Evolutionary conservation across 2,113 vertebrate species (phyloP).

Genomic region (Plecotus auritus): DNA sequence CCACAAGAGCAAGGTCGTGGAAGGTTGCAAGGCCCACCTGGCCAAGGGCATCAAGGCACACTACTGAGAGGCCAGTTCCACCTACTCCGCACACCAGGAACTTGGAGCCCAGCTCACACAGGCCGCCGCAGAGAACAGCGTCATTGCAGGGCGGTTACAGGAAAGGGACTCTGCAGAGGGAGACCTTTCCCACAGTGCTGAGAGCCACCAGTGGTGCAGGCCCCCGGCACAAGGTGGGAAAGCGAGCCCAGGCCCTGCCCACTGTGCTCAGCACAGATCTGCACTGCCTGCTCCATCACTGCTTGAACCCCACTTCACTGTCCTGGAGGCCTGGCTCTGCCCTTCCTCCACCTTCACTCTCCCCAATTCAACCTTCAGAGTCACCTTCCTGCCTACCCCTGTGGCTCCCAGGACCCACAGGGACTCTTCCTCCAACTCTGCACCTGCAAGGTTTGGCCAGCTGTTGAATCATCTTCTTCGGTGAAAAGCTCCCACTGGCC

Average conservation of each 20-base stretch:
- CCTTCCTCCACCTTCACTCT: neutral
- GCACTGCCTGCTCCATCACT: neutral
- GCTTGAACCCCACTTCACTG: neutral
- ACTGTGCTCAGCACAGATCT: fast-evolving
- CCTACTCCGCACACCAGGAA: neutral
- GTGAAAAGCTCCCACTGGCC: neutral
- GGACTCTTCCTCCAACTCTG: neutral
- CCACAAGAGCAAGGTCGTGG: neutral
- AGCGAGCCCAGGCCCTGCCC: neutral
- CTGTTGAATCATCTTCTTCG: neutral
- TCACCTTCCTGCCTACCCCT: neutral
- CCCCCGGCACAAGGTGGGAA: neutral
- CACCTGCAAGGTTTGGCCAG: neutral
- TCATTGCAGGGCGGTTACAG: neutral
- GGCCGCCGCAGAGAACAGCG: fast-evolving
- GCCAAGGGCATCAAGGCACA: fast-evolving
- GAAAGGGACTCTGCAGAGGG: neutral
- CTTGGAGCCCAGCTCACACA: neutral
- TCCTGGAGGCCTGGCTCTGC: neutral
- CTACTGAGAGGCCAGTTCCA: too few relatives aligned
- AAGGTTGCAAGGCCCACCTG: neutral
- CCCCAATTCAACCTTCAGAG: neutral
- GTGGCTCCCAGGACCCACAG: neutral
- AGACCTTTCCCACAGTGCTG: neutral
- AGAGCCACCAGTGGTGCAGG: neutral